Conservation (phyloP, 2,797 vertebrate genomes). For the Silurus aristotelis region DNA sequence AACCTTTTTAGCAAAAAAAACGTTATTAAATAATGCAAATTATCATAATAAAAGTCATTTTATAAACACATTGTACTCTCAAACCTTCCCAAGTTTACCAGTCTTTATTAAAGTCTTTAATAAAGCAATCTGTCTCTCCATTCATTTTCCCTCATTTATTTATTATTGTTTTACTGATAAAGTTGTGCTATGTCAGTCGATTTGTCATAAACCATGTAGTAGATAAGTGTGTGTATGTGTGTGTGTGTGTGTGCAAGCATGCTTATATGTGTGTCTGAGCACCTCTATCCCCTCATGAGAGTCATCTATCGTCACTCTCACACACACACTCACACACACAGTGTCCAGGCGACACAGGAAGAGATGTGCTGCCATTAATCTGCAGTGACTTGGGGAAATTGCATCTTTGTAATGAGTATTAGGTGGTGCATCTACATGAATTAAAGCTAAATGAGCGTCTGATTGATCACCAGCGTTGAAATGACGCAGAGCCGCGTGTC, state of each 20-base stretch:
- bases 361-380: constrained; percentile 80
- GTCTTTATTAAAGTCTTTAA: constrained; percentile 15
- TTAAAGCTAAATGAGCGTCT: constrained; percentile 83
- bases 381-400: constrained; percentile 82
- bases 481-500: constrained; percentile 74
- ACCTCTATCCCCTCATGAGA: constrained; percentile 64
- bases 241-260: constrained; percentile 60
- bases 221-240: constrained; percentile 66
- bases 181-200: constrained; percentile 61
- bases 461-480: constrained; percentile 79
- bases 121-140: constrained; percentile 32
- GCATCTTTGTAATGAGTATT: constrained; percentile 88
- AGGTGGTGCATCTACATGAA: constrained; percentile 86
- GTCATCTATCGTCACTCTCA: constrained; percentile 77
- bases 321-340: constrained; percentile 53
- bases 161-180: constrained; percentile 59
- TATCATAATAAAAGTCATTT: background rate
- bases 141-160: constrained; percentile 27
- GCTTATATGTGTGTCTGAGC: constrained; percentile 23
- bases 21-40: background rate
- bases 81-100: background rate
- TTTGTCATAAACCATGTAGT: constrained; percentile 73
- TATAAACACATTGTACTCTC: background rate
- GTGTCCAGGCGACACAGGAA: constrained; percentile 70
- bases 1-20: background rate